These are phyloP conservation scores for Casuarius casuarius DNA, from an alignment of 2,113 vertebrate genomes.

Conservation along the genomic window DNA sequence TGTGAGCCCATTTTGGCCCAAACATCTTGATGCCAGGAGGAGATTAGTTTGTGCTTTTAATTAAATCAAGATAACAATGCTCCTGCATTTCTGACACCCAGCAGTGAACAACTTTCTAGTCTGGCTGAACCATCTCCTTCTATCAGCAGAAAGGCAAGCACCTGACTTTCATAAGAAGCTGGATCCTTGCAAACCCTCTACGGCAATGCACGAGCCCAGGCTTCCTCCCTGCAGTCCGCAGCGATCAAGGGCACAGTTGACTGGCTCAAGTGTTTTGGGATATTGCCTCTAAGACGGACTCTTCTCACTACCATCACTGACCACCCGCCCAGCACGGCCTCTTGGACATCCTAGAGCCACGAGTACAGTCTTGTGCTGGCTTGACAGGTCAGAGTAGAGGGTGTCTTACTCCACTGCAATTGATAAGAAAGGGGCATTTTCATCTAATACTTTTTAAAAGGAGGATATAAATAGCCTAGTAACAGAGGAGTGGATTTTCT, in stretches of 20 bases:
- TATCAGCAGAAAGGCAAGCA: neutral
- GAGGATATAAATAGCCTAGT: neutral
- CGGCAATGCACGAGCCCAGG: neutral
- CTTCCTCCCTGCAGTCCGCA: neutral
- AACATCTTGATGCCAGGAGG: conserved; percentile 40
- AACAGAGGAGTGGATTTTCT: conserved; percentile 3
- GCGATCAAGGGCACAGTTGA: neutral
- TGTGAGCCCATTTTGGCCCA: neutral
- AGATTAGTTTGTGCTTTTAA: conserved; percentile 60
- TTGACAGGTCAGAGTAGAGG: neutral
- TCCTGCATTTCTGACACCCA: neutral
- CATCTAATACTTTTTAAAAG: neutral
- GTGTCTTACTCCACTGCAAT: neutral
- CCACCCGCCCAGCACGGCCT: neutral
- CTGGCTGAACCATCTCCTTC: neutral
- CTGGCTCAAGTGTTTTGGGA: neutral
- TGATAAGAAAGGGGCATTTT: neutral
- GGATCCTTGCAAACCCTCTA: neutral
- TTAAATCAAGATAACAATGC: conserved; percentile 29
- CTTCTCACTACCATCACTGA: neutral
- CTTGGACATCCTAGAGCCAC: neutral
- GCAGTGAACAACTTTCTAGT: neutral
- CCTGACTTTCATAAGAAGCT: neutral
- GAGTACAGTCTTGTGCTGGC: neutral
- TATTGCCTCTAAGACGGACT: neutral